These are phyloP conservation scores for Sapayoa aenigma DNA, from an alignment of 2,113 vertebrate species.

Conservation along the genomic window DNA sequence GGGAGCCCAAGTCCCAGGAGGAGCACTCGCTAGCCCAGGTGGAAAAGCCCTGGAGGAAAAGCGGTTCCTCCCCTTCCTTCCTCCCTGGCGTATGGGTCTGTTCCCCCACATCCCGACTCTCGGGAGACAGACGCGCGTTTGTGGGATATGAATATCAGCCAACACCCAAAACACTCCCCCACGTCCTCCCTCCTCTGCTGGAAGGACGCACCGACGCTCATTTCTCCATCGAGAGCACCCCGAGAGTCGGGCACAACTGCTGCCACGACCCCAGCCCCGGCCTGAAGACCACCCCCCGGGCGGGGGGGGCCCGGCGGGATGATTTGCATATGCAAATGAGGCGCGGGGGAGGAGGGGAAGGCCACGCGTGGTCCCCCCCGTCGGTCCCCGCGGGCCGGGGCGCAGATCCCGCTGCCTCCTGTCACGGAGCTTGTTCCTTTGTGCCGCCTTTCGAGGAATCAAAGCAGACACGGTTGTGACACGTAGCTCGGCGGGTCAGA, in stretches of 20 bases:
- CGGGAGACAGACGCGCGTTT: neutral
- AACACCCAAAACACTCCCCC: neutral
- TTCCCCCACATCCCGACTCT: no score
- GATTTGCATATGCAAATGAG: constrained; percentile 53
- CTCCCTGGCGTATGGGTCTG: neutral
- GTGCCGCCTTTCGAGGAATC: constrained; percentile 71
- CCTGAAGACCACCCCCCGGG: neutral
- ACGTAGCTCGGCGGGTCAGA: constrained; percentile 68
- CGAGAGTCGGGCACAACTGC: neutral
- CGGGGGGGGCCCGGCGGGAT: neutral
- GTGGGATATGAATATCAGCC: neutral
- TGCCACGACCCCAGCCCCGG: neutral
- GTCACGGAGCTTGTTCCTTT: constrained; percentile 70
- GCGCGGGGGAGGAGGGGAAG: neutral
- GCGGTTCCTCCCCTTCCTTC: neutral
- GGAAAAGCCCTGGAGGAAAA: neutral
- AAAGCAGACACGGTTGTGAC: constrained; percentile 70
- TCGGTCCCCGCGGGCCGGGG: constrained; percentile 13
- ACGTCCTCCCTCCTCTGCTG: neutral
- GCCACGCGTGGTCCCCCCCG: constrained; percentile 47
- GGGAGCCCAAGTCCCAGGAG: neutral
- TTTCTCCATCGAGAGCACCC: neutral
- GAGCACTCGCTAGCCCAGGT: neutral
- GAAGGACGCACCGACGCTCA: neutral
- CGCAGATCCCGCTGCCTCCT: constrained; percentile 45